These are phyloP conservation scores for Mamestra configurata DNA, from an alignment of 1,140 invertebrate species.

Conservation along the genomic window DNA sequence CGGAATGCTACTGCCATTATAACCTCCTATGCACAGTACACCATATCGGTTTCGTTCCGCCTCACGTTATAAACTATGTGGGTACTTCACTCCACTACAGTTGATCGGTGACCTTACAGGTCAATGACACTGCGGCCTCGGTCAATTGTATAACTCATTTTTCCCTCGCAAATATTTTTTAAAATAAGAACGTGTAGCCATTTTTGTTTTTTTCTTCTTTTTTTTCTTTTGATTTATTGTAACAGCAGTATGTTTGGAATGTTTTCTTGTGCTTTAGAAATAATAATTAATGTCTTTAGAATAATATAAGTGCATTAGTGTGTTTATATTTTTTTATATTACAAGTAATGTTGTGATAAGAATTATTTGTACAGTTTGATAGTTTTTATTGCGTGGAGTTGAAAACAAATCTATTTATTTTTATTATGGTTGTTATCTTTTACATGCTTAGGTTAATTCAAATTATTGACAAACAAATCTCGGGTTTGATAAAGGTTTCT, in stretches of 20 bases:
- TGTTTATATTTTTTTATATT: not conserved
- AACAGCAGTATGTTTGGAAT: not conserved
- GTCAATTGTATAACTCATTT: not conserved
- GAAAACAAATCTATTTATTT: not conserved
- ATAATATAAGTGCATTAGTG: not conserved
- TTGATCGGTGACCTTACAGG: slow-evolving; percentile 56
- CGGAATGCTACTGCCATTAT: not conserved
- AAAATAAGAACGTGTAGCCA: not conserved
- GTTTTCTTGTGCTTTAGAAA: not conserved
- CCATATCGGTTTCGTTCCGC: slow-evolving; percentile 24
- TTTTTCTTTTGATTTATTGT: not conserved
- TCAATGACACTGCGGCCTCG: slow-evolving; percentile 53
- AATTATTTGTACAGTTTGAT: not conserved
- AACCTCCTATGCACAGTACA: not conserved
- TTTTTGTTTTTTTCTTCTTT: not conserved
- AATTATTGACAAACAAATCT: not conserved
- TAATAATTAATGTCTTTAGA: not conserved
- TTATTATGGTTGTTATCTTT: not conserved
- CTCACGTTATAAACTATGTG: slow-evolving; percentile 26
- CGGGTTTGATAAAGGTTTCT: too few relatives aligned
- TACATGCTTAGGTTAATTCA: not conserved
- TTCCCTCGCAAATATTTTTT: not conserved
- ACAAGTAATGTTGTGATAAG: not conserved
- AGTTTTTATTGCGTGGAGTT: not conserved
- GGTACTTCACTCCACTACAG: slow-evolving; percentile 20